Evolutionary conservation across 1,140 invertebrate species (phyloP).

Genomic region (Cherax destructor): DNA sequence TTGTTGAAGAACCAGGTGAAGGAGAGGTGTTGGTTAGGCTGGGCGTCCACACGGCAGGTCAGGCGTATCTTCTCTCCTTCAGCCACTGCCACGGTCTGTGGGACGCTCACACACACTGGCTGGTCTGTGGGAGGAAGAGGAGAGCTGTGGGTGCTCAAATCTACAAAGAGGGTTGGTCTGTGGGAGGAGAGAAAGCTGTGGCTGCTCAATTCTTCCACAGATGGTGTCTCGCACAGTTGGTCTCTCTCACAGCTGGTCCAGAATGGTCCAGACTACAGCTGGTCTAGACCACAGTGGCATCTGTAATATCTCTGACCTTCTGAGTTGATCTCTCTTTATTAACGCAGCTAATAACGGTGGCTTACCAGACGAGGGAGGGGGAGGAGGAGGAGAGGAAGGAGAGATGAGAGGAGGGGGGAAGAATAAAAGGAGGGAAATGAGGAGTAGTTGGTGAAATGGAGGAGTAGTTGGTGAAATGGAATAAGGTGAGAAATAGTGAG

Average conservation of each 20-base stretch:
- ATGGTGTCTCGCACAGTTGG: no score
- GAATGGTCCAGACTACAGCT: no score
- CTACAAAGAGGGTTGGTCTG: neutral
- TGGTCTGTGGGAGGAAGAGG: conserved; percentile 33
- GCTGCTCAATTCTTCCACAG: no score
- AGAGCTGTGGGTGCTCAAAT: neutral
- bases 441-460: neutral
- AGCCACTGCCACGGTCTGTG: conserved; percentile 59
- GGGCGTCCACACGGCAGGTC: conserved; percentile 54
- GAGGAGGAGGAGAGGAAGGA: neutral
- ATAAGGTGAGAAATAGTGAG: neutral
- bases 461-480: neutral
- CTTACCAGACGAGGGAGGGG: neutral
- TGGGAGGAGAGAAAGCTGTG: neutral
- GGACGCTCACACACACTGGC: conserved; percentile 51
- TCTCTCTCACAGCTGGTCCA: no score
- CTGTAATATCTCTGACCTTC: no score
- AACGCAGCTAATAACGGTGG: neutral
- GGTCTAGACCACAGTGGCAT: no score
- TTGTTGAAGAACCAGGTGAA: conserved; percentile 70
- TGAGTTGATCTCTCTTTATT: no score
- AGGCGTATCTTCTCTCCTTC: conserved; percentile 58
- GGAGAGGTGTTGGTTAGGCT: conserved; percentile 37
- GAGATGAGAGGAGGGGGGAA: neutral
- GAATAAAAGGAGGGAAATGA: neutral